Conservation (phyloP, 1,140 invertebrate species). For the Conus ventricosus region DNA sequence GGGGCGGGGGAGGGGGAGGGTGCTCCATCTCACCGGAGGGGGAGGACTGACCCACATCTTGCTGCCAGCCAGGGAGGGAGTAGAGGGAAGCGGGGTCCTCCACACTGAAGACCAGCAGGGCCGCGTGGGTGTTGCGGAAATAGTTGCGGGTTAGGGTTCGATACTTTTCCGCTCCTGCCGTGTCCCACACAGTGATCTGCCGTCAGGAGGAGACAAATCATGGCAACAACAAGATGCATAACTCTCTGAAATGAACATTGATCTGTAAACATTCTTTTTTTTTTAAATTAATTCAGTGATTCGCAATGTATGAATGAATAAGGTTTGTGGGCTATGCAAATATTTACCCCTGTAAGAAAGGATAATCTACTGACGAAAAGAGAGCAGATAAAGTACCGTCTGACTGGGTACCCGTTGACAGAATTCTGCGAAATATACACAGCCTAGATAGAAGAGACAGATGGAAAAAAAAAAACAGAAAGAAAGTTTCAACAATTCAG, state of each 20-base stretch:
- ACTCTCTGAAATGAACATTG: background rate
- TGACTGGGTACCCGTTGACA: too few relatives aligned
- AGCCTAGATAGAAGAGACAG: too few relatives aligned
- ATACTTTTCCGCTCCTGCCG: constrained; percentile 36
- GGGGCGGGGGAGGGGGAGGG: too few relatives aligned
- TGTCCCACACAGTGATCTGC: constrained; percentile 16
- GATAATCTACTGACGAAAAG: too few relatives aligned
- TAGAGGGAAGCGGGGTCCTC: constrained; percentile 75
- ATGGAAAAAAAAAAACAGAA: too few relatives aligned
- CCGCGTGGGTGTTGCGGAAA: constrained; percentile 57
- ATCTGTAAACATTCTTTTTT: background rate
- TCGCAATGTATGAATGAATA: too few relatives aligned
- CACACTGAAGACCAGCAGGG: constrained; percentile 77
- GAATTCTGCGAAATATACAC: too few relatives aligned
- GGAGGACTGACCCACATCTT: constrained; percentile 45
- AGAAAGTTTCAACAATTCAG: too few relatives aligned
- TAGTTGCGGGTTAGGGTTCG: constrained; percentile 58
- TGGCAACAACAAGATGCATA: background rate
- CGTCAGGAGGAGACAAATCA: background rate
- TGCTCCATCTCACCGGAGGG: constrained; percentile 45
- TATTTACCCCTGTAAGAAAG: too few relatives aligned
- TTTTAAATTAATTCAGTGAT: too few relatives aligned
- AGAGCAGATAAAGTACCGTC: too few relatives aligned
- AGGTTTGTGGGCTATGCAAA: too few relatives aligned
- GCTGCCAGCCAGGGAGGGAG: constrained; percentile 27